Evolutionary conservation across 2,113 vertebrate species (phyloP).

Genomic region (Chaetops frenatus): DNA sequence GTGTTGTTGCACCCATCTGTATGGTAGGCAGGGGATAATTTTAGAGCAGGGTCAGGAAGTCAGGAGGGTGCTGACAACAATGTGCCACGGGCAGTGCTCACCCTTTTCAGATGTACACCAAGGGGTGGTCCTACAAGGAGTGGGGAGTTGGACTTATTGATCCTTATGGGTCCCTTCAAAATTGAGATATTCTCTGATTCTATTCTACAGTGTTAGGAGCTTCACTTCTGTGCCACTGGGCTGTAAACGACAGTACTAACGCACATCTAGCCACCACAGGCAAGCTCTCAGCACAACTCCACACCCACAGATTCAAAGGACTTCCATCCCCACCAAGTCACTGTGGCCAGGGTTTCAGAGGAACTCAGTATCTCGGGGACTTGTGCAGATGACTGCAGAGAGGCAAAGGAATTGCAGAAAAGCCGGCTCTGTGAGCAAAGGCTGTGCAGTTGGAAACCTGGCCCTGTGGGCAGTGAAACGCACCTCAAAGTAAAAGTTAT

Average conservation of each 20-base stretch:
- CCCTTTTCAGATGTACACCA: background rate
- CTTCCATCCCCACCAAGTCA: background rate
- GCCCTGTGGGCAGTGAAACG: fast-evolving
- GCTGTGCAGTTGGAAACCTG: background rate
- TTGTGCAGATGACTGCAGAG: background rate
- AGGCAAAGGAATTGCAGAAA: background rate
- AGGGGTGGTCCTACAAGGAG: background rate
- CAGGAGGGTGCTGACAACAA: background rate
- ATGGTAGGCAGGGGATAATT: background rate
- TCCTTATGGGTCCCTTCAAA: background rate
- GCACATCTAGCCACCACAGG: background rate
- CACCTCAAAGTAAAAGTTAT: background rate
- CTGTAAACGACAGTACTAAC: background rate
- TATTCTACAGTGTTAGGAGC: background rate
- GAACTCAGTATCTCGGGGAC: background rate
- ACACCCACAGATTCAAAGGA: background rate
- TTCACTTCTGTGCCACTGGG: background rate
- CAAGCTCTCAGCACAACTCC: background rate
- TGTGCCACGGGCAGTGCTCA: background rate
- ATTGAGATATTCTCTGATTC: background rate
- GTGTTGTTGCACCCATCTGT: background rate
- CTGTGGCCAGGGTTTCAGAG: background rate
- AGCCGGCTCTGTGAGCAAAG: background rate
- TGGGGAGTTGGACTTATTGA: background rate
- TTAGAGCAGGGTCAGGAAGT: background rate